A percentile compares a stretch with the other conserved stretches of the same genome.
Conservation (phyloP, 1,140 invertebrate genomes). For the Meloidogyne chitwoodi region DNA sequence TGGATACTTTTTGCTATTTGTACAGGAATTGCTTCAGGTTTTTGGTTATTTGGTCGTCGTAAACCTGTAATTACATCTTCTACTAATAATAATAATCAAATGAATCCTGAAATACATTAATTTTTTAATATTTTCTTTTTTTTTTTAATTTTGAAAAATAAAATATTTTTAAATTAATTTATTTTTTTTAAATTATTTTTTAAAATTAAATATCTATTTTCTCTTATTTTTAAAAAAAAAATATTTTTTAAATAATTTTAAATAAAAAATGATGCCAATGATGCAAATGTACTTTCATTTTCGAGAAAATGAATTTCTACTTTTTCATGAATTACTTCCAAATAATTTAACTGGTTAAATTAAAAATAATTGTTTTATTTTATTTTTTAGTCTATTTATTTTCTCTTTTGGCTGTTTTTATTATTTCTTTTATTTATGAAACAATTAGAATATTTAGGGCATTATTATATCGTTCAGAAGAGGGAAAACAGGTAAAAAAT, state of each 20-base stretch:
- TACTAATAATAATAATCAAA: not conserved
- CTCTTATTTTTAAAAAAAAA: constrained; percentile 6
- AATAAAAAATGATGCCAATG: constrained; percentile 37
- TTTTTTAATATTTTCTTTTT: not conserved
- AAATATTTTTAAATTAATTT: not conserved
- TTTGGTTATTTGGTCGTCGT: constrained; percentile 77
- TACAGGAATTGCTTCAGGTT: constrained; percentile 78
- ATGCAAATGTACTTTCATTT: constrained; percentile 55
- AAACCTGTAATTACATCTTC: not conserved
- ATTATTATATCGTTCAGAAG: constrained; percentile 1
- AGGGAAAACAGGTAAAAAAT: constrained; percentile 9
- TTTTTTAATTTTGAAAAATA: not conserved
- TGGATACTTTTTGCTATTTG: constrained; percentile 85
- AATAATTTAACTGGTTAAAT: constrained; percentile 29
- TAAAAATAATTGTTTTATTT: not conserved
- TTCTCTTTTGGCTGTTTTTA: constrained; percentile 6
- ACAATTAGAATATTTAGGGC: constrained; percentile 3
- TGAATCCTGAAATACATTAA: constrained; percentile 18
- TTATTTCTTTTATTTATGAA: not conserved
- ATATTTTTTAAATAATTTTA: not conserved
- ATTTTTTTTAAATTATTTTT: no score
- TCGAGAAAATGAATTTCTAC: constrained; percentile 36
- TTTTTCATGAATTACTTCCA: constrained; percentile 44
- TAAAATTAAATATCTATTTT: no score
- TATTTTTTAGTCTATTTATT: constrained; percentile 10